These are phyloP conservation scores for Elysia crispata DNA, from an alignment of 2,888 invertebrate genomes.

Conservation along the genomic window DNA sequence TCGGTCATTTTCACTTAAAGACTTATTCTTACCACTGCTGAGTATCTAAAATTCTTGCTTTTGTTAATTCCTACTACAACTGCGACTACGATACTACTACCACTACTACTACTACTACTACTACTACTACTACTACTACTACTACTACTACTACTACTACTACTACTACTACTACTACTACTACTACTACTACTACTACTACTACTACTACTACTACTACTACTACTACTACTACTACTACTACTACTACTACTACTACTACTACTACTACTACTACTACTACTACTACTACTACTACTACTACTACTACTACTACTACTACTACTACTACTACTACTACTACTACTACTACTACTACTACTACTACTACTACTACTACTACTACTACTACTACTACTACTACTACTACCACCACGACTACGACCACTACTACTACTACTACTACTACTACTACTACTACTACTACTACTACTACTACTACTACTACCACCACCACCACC, in stretches of 20 bases:
- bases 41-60: too few species aligned
- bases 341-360: conserved; percentile 30
- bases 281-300: neutral
- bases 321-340: conserved; percentile 24
- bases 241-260: conserved; percentile 25
- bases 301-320: conserved; percentile 23
- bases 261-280: conserved; percentile 2
- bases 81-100: too few species aligned
- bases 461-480: conserved; percentile 7
- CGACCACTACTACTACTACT: conserved; percentile 25
- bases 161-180: neutral
- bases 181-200: conserved; percentile 3
- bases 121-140: conserved; percentile 1
- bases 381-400: conserved; percentile 25
- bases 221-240: neutral
- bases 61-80: too few species aligned
- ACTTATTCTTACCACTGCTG: too few species aligned
- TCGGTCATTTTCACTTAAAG: too few species aligned
- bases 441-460: conserved; percentile 18
- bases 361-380: conserved; percentile 26
- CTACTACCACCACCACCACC: neutral
- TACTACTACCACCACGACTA: too few species aligned
- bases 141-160: neutral
- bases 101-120: neutral
- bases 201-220: too few species aligned